Percentiles rank a stretch among this genome's conserved stretches.
phyloP scores from a whole-genome alignment of 2,888 invertebrate species.

The Drosophila atroscutellata region DNA sequence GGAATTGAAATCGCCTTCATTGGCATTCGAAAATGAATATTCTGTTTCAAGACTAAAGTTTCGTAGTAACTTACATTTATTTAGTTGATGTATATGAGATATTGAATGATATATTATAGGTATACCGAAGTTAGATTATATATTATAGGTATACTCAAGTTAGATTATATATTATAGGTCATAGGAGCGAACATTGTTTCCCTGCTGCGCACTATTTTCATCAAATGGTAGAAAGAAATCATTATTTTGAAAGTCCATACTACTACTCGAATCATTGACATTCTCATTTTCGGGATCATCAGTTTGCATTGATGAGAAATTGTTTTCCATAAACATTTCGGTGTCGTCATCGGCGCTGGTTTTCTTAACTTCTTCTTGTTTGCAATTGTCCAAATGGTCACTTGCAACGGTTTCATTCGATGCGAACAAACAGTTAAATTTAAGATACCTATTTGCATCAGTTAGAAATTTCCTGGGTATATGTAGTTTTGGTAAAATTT shows the following conservation, averaged over 20 bases:
- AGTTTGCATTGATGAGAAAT: background rate
- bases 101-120: background rate
- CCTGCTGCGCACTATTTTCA: background rate
- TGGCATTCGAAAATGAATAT: background rate
- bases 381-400: background rate
- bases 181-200: background rate
- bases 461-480: background rate
- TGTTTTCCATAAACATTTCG: background rate
- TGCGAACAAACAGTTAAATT: background rate
- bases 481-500: background rate
- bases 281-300: background rate
- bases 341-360: background rate
- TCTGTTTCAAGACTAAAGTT: background rate
- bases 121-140: background rate
- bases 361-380: background rate
- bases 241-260: background rate
- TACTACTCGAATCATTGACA: background rate
- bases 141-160: background rate
- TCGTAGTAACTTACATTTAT: too few relatives aligned
- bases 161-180: background rate
- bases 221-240: background rate
- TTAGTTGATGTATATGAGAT: too few relatives aligned
- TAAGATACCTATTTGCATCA: background rate
- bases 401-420: background rate
- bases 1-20: background rate